Evolutionary conservation across 2,113 vertebrate genomes (phyloP), one percentile per base, ranked within the genome.

Genomic region (Lepidiolamprologus cunningtoni): DNA sequence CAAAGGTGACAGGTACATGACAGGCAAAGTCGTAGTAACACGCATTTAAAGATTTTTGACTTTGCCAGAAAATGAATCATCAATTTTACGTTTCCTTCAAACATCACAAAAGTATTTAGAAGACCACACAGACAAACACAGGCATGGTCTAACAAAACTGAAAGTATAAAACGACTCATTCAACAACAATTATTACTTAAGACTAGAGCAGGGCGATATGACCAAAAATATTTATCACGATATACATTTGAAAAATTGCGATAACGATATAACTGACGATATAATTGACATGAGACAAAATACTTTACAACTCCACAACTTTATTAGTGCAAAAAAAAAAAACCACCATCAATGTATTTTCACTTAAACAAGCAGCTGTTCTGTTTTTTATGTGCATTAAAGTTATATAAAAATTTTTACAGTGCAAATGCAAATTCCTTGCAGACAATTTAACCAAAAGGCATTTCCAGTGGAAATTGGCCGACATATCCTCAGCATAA

Each of bases 391-490:
- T 23, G 21, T 23, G 53, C 11, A 55, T 55, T 55, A 55, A 13
- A 13, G 53, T 13, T 55, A 55, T 7, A 55, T 55, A 13, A 55
- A 23, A 23, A 2, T 0, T 0, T 4, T 54, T 1, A 55, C 21
- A 55, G 53, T 23, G 3, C 0, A 55, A n/a, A 53, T 53, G 50
- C 50, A n/a, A 55, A 23, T 55, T 23, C n/a, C 3, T 21, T 3
- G 53, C 53, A 4, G 53, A 54, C 6, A 54, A 0, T 54, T 54
- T 54, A 23, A 54, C n/a, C 52, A 21, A 21, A 53, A 11, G 9
- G 9, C 2, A 21, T 53, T 53, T 53, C 9, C 52, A 10, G 53
- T 53, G 9, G 19, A n/a, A 10, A 53, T n/a, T 10, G 50, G 19
- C 19, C 2, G 3, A 6, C 50, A 52, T 52, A 52, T n/a, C 50